Percentiles rank a stretch among this genome's conserved stretches.
These are phyloP conservation scores for Poeciliopsis occidentalis DNA, from an alignment of 2,113 vertebrate genomes.

Conservation along the genomic window DNA sequence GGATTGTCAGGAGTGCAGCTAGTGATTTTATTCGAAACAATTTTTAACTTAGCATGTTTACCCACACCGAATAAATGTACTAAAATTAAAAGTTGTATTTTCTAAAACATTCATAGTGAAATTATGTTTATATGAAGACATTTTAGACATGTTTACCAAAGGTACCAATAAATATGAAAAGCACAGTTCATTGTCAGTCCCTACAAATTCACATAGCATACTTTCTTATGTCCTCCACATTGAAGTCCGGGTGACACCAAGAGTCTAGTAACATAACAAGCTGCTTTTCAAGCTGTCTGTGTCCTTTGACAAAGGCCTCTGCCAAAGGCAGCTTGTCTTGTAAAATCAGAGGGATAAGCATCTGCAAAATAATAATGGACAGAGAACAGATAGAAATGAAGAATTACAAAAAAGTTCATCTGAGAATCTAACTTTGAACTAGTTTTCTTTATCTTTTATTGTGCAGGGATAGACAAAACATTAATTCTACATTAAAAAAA, in stretches of 20 bases:
- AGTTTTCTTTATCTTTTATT: not conserved
- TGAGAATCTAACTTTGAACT: not conserved
- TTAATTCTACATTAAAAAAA: not conserved
- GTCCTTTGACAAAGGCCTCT: slow-evolving; percentile 78
- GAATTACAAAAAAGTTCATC: not conserved
- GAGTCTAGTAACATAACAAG: slow-evolving; percentile 84
- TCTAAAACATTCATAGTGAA: not conserved
- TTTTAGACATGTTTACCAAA: not conserved
- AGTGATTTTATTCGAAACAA: not conserved
- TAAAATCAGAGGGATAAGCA: slow-evolving; percentile 84
- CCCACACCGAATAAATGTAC: too few relatives aligned
- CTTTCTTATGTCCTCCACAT: slow-evolving; percentile 63
- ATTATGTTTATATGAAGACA: not conserved
- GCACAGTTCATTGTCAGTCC: not conserved
- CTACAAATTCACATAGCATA: slow-evolving; percentile 34
- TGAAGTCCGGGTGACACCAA: slow-evolving; percentile 85
- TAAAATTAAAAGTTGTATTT: not conserved
- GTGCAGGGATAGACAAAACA: too few relatives aligned
- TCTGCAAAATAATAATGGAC: slow-evolving; percentile 65
- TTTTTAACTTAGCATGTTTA: too few relatives aligned
- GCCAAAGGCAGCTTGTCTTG: slow-evolving; percentile 81
- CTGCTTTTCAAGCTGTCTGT: slow-evolving; percentile 76
- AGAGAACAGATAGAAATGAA: not conserved
- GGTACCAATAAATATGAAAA: not conserved
- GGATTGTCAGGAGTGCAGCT: not conserved